Base-by-base conservation (phyloP, 2,113 vertebrate species). In the Lagopus leucura region DNA sequence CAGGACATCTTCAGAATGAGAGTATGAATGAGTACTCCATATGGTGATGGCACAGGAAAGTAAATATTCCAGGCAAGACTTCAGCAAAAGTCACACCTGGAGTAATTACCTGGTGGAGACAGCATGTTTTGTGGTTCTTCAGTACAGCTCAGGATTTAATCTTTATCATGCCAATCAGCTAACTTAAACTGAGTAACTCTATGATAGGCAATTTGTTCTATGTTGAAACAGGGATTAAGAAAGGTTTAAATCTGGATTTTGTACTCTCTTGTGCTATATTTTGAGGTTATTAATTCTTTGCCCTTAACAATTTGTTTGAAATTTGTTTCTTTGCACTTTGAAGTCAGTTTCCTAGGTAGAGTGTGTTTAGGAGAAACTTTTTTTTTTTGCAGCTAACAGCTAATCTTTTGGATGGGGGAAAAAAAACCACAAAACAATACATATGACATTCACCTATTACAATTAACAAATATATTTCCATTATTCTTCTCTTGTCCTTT, bases 361-460 rank as follows among this genome's bases (percentile, higher is more conserved):
- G 77, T 84, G 18, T 76, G 47, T 88, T 91, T 91, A 54, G 84
- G 86, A 79, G 42, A 91, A 80, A 86, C 18, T 73, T 93, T 22
- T 48, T 48, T 48, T 61, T 81, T 55, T 30, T 55, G 13, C 28
- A 81, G 20, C 16, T 86, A 52, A 77, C 83, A 7, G 67, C 13
- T 38, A 20, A 27, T 19, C 15, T 75, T 76, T 70, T 71, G 25
- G 22, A 16, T 14, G 22, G 15, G 34, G 1, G 2, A 2, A 52
- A 47, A 66, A 58, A 45, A 3, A 3, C 47, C 8, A 54, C 52
- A 27, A 40, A 48, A 18, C 7, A 71, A 42, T 45, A 79, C 22
- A 3, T 67, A 40, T 73, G 25, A 28, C 47, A 36, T 63, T 60
- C 32, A 50, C n/a, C 24, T 50, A 16, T 57, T 18, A 55, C 60